Evolutionary conservation across 2,888 invertebrate genomes (phyloP).

Genomic region (Patella depressa): DNA sequence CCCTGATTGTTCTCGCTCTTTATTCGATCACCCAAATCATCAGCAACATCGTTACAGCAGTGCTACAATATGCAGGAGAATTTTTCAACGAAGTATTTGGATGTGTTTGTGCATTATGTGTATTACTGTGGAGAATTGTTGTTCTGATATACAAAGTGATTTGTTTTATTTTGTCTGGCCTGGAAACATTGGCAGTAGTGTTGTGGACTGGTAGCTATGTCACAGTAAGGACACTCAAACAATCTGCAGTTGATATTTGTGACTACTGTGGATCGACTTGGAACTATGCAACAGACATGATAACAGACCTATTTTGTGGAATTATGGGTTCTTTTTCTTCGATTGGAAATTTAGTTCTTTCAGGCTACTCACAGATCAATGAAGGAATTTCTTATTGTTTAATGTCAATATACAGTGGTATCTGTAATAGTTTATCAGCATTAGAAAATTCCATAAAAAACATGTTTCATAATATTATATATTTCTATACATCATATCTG

Average conservation of each 20-base stretch:
- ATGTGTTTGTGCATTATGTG: constrained; percentile 28
- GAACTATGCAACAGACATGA: constrained; percentile 25
- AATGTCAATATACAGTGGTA: constrained; percentile 7
- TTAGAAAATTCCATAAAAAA: constrained; percentile 24
- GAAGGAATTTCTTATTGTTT: constrained; percentile 10
- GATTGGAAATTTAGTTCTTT: constrained; percentile 23
- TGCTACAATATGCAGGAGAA: constrained; percentile 25
- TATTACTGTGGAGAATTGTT: constrained; percentile 33
- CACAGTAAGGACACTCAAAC: constrained; percentile 28
- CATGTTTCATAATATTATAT: constrained; percentile 6
- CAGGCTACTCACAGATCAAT: constrained; percentile 8
- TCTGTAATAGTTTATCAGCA: constrained; percentile 11
- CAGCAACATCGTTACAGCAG: constrained; percentile 11
- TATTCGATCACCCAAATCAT: constrained; percentile 2
- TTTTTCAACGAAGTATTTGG: constrained; percentile 34
- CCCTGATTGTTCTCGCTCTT: constrained; percentile 4
- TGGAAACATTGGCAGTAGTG: constrained; percentile 30
- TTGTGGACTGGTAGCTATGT: constrained; percentile 34
- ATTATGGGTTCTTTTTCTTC: constrained; percentile 27
- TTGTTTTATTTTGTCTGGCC: constrained; percentile 29
- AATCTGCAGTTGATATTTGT: constrained; percentile 30
- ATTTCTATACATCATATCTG: constrained; percentile 38
- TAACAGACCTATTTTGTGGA: constrained; percentile 5
- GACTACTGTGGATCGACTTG: constrained; percentile 30
- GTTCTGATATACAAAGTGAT: constrained; percentile 32